These are phyloP conservation scores for Iselma pallidipennis DNA, from an alignment of 2,888 invertebrate genomes.

Conservation along the genomic window DNA sequence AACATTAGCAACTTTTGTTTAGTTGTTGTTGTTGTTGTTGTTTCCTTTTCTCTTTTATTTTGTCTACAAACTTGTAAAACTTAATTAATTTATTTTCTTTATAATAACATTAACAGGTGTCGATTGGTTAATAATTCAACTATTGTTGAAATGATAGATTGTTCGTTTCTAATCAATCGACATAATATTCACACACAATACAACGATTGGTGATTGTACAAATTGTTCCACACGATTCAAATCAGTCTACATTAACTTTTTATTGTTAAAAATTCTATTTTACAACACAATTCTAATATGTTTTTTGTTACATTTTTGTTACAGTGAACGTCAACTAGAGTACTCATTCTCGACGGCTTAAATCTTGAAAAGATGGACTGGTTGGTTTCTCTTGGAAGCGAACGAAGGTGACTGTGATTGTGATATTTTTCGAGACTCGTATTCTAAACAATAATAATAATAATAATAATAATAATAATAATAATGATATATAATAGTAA, in stretches of 20 bases:
- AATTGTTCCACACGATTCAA: background rate
- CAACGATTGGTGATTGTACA: background rate
- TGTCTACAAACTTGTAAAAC: background rate
- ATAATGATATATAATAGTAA: slow-evolving; percentile 19
- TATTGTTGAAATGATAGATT: slow-evolving; percentile 20
- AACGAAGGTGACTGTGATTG: slow-evolving; percentile 45
- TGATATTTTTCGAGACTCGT: slow-evolving; percentile 51
- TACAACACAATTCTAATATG: slow-evolving; percentile 25
- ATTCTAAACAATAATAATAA: slow-evolving; percentile 40
- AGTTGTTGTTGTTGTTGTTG: background rate
- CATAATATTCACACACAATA: background rate
- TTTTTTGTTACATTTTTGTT: slow-evolving; percentile 36
- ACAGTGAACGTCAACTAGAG: slow-evolving; percentile 45
- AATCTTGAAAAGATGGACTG: slow-evolving; percentile 25
- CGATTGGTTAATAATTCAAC: slow-evolving; percentile 14
- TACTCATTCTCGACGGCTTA: slow-evolving; percentile 35
- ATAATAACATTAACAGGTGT: slow-evolving; percentile 13
- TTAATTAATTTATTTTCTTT: slow-evolving; percentile 14
- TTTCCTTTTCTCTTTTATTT: background rate
- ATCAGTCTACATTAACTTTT: background rate
- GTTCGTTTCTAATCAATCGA: slow-evolving; percentile 15
- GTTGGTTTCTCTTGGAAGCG: slow-evolving; percentile 21
- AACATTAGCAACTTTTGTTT: background rate
- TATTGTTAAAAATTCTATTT: slow-evolving; percentile 2
- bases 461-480: background rate